Base-by-base conservation (phyloP, 2,797 vertebrate genomes). In the Syndactyla subalaris region DNA sequence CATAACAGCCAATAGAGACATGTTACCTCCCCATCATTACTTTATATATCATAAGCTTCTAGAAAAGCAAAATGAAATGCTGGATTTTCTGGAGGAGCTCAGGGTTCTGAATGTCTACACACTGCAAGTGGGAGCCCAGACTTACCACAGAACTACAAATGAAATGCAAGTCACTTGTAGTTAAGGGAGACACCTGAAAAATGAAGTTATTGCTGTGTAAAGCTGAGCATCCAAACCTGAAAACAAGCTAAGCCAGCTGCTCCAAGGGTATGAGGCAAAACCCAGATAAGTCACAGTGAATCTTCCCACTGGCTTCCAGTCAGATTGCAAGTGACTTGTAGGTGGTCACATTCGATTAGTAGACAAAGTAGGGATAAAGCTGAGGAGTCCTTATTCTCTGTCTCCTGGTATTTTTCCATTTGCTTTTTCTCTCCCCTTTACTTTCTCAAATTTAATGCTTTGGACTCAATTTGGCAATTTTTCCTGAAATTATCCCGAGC, bases 351-450 rank as follows among this genome's bases (percentile, higher is more conserved):
- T 62, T 22, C 21, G 9, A 67, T 67, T 49, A 87, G 76, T 4
- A 29, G 83, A 16, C 80, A 52, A 17, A 54, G 46, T 7, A n/a
- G 74, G 71, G 74, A 36, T 51, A 10, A 61, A 79, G 66, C 79
- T 74, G 70, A 30, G 38, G 27, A 65, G 12, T 65, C 72, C 65
- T 85, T 23, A 14, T 68, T 77, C 36, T 48, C 48, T 7, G 4
- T 19, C 36, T 67, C 66, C n/a, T 92, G 55, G 38, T 52, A 54
- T 88, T 92, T 89, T 87, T 94, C 92, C 74, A 65, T 88, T 93
- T 84, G 70, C 29, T 57, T 27, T 66, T 84, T 73, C 70, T 80
- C 48, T n/a, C 38, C 58, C 48, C 38, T 80, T 43, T 41, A 22
- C 67, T 87, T 93, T 71, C 78, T 87, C 68, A 17, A 6, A 23